Evolutionary conservation across 2,888 invertebrate species (phyloP).

Genomic region (Deladenus siricidicola): DNA sequence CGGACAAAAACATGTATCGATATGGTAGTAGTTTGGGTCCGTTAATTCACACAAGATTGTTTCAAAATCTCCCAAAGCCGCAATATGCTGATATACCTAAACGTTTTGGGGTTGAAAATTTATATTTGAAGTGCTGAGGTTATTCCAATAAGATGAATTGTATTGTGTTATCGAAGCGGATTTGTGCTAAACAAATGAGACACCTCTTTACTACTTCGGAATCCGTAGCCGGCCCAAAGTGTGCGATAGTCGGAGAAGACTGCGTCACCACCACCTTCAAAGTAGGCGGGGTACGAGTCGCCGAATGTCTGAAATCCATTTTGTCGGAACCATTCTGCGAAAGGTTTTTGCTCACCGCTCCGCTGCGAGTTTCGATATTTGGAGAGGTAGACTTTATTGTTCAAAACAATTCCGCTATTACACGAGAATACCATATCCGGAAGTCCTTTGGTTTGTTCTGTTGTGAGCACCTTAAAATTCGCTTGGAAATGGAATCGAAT

Average conservation of each 20-base stretch:
- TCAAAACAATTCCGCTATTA: conserved; percentile 49
- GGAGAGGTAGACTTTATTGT: conserved; percentile 49
- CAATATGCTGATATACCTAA: conserved; percentile 43
- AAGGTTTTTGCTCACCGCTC: conserved; percentile 48
- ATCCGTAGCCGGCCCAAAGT: conserved; percentile 52
- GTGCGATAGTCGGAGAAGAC: conserved; percentile 45
- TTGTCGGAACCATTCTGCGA: conserved; percentile 47
- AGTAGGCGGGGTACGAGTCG: conserved; percentile 41
- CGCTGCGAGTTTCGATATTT: conserved; percentile 50
- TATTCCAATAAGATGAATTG: too few species aligned
- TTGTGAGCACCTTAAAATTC: conserved; percentile 36
- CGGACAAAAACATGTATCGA: conserved; percentile 53
- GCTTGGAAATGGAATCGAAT: background rate
- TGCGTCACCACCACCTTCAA: conserved; percentile 50
- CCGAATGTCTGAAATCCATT: conserved; percentile 43
- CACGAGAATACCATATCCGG: conserved; percentile 54
- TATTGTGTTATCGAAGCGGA: too few species aligned
- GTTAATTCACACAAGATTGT: conserved; percentile 45
- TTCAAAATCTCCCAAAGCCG: conserved; percentile 42
- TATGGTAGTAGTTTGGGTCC: conserved; percentile 48
- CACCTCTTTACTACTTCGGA: conserved; percentile 40
- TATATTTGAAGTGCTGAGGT: too few species aligned
- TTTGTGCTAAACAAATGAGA: background rate
- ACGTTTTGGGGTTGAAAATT: too few species aligned
- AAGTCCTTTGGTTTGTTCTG: conserved; percentile 44